Conservation (phyloP, 2,113 vertebrate species). For the Hylia prasina region DNA sequence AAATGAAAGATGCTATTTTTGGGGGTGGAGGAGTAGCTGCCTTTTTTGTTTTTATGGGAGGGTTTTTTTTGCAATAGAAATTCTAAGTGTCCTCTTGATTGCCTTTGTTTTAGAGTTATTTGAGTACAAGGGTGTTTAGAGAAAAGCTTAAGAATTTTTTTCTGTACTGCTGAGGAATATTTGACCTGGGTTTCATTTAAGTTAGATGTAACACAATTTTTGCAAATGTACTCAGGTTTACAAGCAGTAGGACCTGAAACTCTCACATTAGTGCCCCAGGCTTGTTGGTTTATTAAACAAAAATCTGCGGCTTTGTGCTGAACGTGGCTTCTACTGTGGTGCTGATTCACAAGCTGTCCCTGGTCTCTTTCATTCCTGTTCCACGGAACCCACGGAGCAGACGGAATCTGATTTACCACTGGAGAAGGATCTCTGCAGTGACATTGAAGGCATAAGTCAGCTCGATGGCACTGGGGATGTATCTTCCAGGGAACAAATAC, state of each 20-base stretch:
- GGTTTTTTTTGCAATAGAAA: neutral
- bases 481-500: constrained; percentile 77
- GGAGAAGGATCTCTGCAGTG: constrained; percentile 57
- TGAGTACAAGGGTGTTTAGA: neutral
- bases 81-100: neutral
- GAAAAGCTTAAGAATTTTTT: neutral
- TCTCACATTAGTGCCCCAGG: neutral
- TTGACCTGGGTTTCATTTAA: neutral
- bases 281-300: neutral
- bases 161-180: neutral
- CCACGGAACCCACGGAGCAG: constrained; percentile 34
- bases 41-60: neutral
- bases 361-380: constrained; percentile 25
- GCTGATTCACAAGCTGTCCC: neutral
- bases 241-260: neutral
- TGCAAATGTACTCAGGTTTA: neutral
- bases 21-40: neutral
- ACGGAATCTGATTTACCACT: neutral
- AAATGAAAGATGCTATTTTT: neutral
- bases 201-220: neutral
- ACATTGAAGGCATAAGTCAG: constrained; percentile 81
- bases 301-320: neutral
- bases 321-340: neutral
- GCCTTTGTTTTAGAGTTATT: neutral
- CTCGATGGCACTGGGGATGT: constrained; percentile 83